Percentiles rank a stretch among this genome's conserved stretches.
Conservation (phyloP, 2,797 vertebrate species). For the Falco novaeseelandiae region DNA sequence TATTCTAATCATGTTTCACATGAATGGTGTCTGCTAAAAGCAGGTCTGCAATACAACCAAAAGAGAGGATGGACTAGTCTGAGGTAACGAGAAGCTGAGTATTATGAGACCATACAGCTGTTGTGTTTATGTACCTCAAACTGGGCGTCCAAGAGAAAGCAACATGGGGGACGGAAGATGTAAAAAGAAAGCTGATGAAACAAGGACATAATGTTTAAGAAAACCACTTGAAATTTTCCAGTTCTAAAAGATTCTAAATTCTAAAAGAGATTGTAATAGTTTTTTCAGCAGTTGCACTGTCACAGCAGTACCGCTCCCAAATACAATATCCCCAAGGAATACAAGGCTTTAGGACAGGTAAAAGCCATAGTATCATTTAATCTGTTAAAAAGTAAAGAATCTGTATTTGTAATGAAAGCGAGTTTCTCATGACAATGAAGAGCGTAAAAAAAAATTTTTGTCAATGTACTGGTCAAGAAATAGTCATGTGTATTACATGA, state of each 20-base stretch:
- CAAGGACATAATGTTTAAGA: background rate
- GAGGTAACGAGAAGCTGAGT: background rate
- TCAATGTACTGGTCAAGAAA: background rate
- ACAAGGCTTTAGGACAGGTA: background rate
- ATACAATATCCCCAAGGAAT: background rate
- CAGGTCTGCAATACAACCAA: background rate
- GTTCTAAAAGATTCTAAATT: background rate
- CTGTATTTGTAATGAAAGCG: background rate
- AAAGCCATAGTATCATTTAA: background rate
- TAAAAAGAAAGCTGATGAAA: background rate
- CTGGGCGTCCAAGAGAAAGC: background rate
- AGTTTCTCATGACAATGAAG: background rate
- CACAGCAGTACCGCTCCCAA: background rate
- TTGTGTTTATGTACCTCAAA: background rate
- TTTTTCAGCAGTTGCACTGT: background rate
- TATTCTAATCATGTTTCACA: background rate
- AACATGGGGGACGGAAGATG: background rate
- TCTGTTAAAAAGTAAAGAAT: background rate
- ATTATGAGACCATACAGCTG: background rate
- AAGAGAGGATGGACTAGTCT: background rate
- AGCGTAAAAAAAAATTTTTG: background rate
- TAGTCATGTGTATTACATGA: background rate
- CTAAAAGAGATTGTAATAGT: background rate
- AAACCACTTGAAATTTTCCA: background rate
- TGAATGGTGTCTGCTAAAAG: background rate